Percentiles rank a stretch among this genome's conserved stretches.
Evolutionary conservation across 2,797 vertebrate species (phyloP).

Genomic region (Crocodylus rhombifer): DNA sequence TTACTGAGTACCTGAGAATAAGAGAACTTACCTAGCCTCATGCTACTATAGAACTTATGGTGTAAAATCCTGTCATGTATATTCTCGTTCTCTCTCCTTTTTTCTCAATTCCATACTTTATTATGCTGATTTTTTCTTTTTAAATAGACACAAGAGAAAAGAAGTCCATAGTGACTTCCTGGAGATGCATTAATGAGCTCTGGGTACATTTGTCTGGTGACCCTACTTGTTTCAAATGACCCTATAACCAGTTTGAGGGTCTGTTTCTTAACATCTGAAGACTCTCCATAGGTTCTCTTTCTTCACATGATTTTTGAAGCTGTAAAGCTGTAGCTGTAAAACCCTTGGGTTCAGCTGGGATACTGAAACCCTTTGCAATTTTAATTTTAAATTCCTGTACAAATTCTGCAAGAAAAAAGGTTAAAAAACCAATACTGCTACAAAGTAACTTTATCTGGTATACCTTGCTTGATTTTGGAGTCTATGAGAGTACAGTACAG

Average conservation of each 20-base stretch:
- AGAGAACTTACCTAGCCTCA: slow-evolving; percentile 22
- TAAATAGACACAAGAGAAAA: slow-evolving; percentile 38
- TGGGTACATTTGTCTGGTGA: neutral
- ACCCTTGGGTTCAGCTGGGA: neutral
- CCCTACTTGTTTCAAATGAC: slow-evolving; percentile 17
- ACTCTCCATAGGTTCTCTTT: neutral
- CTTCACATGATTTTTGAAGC: slow-evolving; percentile 38
- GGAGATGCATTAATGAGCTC: neutral
- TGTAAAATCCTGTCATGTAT: neutral
- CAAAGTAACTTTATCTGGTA: neutral
- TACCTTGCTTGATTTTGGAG: neutral
- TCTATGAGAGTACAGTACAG: neutral
- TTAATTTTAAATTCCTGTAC: neutral
- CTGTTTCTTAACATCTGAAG: neutral
- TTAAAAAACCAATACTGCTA: neutral
- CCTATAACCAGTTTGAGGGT: slow-evolving; percentile 1
- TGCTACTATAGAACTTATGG: slow-evolving; percentile 20
- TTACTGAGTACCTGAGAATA: neutral
- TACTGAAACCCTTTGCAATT: neutral
- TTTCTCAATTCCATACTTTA: neutral
- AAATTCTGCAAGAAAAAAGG: neutral
- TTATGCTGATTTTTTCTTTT: neutral
- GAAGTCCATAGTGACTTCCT: slow-evolving; percentile 25
- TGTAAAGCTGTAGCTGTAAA: neutral
- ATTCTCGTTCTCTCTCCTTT: neutral